Percentiles rank a stretch among this genome's conserved stretches.
These are phyloP conservation scores for Ivindomyrus marchei DNA, from an alignment of 2,113 vertebrate species.

Conservation along the genomic window DNA sequence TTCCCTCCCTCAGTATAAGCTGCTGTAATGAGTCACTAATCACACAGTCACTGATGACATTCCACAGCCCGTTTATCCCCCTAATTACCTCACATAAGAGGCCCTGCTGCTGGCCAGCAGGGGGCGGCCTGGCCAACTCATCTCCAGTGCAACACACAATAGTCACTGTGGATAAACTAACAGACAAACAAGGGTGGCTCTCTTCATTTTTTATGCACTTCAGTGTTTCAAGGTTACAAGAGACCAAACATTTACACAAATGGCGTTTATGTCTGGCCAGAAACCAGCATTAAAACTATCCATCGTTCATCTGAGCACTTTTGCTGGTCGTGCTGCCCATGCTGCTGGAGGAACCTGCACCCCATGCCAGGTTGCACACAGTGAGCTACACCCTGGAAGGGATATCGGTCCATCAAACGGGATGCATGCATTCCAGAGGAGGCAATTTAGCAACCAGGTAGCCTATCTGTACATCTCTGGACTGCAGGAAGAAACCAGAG, in stretches of 20 bases:
- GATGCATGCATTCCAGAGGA: neutral
- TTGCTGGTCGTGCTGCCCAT: neutral
- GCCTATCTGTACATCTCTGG: neutral
- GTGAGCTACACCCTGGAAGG: neutral
- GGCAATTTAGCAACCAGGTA: neutral
- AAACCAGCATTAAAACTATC: neutral
- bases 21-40: conserved; percentile 66
- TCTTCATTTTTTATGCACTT: neutral
- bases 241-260: neutral
- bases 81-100: conserved; percentile 57
- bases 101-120: conserved; percentile 40
- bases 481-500: neutral
- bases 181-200: neutral
- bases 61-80: conserved; percentile 55
- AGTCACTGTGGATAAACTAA: conserved; percentile 11
- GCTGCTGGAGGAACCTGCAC: neutral
- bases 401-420: neutral
- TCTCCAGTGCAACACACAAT: neutral
- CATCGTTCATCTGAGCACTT: neutral
- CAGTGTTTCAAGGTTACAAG: neutral
- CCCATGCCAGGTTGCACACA: neutral
- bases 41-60: conserved; percentile 54
- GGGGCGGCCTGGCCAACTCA: conserved; percentile 38
- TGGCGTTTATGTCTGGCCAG: neutral
- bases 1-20: conserved; percentile 49